Evolutionary conservation across 2,797 vertebrate genomes (phyloP).

Genomic region (Gambelia wislizenii): DNA sequence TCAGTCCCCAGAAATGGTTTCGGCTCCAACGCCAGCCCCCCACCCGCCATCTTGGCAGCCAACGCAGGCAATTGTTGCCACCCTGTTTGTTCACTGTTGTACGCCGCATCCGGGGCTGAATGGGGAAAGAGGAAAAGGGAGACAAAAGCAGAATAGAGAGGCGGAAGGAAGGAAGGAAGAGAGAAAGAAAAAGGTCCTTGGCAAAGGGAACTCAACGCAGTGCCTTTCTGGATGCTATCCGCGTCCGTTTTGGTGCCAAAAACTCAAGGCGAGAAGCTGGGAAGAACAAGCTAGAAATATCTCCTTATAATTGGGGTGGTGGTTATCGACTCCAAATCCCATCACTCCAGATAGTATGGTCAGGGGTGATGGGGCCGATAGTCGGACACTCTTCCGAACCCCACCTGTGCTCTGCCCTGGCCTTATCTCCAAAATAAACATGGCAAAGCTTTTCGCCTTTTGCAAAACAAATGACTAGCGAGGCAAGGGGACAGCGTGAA

Average conservation of each 20-base stretch:
- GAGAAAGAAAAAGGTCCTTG: background rate
- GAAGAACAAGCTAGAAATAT: too few species aligned
- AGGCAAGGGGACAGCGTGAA: too few species aligned
- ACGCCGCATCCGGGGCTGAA: background rate
- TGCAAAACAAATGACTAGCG: too few species aligned
- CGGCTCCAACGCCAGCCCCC: background rate
- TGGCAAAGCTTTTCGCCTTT: too few species aligned
- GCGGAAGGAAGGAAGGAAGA: background rate
- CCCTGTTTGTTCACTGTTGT: background rate
- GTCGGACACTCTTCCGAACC: background rate
- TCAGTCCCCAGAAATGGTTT: background rate
- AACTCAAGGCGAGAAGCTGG: too few species aligned
- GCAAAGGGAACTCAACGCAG: background rate
- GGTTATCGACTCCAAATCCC: background rate
- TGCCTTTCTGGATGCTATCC: background rate
- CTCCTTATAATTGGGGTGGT: too few species aligned
- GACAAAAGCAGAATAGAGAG: background rate
- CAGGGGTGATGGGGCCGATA: background rate
- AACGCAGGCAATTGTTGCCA: background rate
- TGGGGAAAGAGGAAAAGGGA: background rate
- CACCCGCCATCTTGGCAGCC: background rate
- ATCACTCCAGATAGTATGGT: background rate
- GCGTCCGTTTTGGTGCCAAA: background rate
- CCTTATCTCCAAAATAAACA: too few species aligned
- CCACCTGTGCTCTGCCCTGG: too few species aligned